phyloP scores from a whole-genome alignment of 2,888 invertebrate species.

The Punctoribates punctum region DNA sequence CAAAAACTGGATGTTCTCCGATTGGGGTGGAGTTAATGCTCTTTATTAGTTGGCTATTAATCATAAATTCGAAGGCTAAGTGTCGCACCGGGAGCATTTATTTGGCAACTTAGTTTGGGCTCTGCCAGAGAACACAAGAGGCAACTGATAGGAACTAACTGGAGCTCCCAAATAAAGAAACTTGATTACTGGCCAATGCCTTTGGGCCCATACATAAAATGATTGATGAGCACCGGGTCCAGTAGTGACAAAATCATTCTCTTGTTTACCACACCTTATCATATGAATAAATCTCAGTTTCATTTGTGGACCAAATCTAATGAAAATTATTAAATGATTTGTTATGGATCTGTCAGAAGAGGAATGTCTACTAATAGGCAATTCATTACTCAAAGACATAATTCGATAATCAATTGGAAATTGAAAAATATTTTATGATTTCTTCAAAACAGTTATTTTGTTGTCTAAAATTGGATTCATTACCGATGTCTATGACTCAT shows the following conservation, averaged over 20 bases:
- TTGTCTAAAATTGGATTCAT: too few species aligned
- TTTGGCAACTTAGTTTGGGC: neutral
- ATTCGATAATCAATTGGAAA: neutral
- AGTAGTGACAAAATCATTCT: neutral
- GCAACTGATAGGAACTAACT: too few species aligned
- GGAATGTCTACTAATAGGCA: too few species aligned
- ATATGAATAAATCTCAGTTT: constrained; percentile 5
- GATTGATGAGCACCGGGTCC: constrained; percentile 23
- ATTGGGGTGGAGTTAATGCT: constrained; percentile 26
- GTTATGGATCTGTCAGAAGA: neutral
- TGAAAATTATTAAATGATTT: constrained; percentile 7
- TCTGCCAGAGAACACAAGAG: neutral
- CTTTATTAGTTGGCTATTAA: constrained; percentile 25
- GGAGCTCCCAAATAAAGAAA: neutral
- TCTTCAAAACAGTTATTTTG: too few species aligned
- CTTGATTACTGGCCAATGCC: constrained; percentile 1
- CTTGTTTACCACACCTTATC: constrained; percentile 26
- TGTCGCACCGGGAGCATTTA: constrained; percentile 28
- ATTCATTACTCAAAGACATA: too few species aligned
- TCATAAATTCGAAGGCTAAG: neutral
- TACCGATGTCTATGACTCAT: too few species aligned
- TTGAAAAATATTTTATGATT: neutral
- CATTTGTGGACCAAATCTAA: neutral
- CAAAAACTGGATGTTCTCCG: neutral
- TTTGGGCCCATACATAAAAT: constrained; percentile 5